Evolutionary conservation across 2,888 invertebrate species (phyloP).

Genomic region (Pammene aurita): DNA sequence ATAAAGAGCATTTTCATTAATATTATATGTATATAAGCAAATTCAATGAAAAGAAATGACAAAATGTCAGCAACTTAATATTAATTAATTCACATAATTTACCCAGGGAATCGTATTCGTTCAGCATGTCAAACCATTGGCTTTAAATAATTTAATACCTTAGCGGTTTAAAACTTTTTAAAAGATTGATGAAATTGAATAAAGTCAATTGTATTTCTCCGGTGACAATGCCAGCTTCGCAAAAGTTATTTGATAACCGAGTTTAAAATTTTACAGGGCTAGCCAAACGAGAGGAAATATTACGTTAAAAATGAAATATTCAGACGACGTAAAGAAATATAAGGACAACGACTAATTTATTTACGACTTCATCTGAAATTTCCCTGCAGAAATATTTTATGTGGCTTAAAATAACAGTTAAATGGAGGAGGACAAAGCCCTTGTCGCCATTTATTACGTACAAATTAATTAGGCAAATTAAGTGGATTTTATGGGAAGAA

Average conservation of each 20-base stretch:
- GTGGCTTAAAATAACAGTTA: slow-evolving; percentile 36
- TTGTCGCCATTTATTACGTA: slow-evolving; percentile 58
- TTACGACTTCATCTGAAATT: slow-evolving; percentile 35
- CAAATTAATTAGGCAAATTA: slow-evolving; percentile 60
- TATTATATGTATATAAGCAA: too few relatives aligned
- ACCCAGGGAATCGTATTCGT: too few relatives aligned
- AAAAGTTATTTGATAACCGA: slow-evolving; percentile 34
- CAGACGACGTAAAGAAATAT: slow-evolving; percentile 4
- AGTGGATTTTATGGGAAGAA: slow-evolving; percentile 55
- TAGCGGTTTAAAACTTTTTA: background rate
- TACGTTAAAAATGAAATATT: slow-evolving; percentile 26
- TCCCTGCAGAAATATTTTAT: slow-evolving; percentile 30
- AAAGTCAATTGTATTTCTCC: slow-evolving; percentile 21
- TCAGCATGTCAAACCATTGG: too few relatives aligned
- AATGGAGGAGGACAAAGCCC: slow-evolving; percentile 50
- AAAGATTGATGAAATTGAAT: slow-evolving; percentile 7
- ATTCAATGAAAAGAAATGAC: too few relatives aligned
- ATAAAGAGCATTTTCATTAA: too few relatives aligned
- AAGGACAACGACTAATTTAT: slow-evolving; percentile 36
- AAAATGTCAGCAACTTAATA: too few relatives aligned
- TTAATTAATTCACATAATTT: too few relatives aligned
- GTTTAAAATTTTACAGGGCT: slow-evolving; percentile 28
- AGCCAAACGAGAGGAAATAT: slow-evolving; percentile 15
- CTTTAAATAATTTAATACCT: too few relatives aligned
- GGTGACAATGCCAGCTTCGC: slow-evolving; percentile 2